Base-by-base conservation (phyloP, 2,888 invertebrate species). In the Plagiodera versicolora region DNA sequence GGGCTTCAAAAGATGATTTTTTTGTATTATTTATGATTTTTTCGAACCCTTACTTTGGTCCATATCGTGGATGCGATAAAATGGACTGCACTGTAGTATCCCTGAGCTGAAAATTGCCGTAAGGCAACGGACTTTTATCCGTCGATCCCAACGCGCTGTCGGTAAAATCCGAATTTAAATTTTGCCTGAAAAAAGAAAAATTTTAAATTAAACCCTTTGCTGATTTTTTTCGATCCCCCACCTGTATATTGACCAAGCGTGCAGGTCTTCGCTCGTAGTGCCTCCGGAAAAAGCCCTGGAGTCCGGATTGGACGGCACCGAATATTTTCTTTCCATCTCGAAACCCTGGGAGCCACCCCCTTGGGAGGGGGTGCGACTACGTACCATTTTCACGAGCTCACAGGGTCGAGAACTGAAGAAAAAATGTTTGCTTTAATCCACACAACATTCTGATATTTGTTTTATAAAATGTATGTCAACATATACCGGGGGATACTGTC, bases 241-340 rank as follows among this genome's bases (percentile, higher is more conserved):
- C 92, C 92, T 89, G 83, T 93, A 93, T 79, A 96, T 96, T 69
- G 95, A 95, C 96, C 96, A 96, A 62, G 95, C 95, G 80, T 96
- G 95, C 63, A 96, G 85, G 79, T 95, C 95, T 78, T 95, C 95
- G 54, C 92, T 92, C 71, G 93, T 91, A 78, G 92, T 91, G 65
- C 89, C 89, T 65, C 89, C 89, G 65, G 91, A 87, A 61, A 90
- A 89, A 70, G 85, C 80, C 66, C 84, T 76, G n/a, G 86, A 85
- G 72, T 87, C 87, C 60, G 92, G 88, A 79, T 90, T 89, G 70
- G 92, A 91, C 24, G 94, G 94, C 78, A 94, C 92, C 56, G 94
- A 93, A 83, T 94, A 94, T 77, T 94, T 87, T 73, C 94, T 85
- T 82, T 94, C 93, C 82, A 87, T 82, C 79, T 87, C 87, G 82